Percentiles rank a stretch among this genome's conserved stretches.
phyloP scores from a whole-genome alignment of 2,888 invertebrate species.

The Holacanthella duospinosa region DNA sequence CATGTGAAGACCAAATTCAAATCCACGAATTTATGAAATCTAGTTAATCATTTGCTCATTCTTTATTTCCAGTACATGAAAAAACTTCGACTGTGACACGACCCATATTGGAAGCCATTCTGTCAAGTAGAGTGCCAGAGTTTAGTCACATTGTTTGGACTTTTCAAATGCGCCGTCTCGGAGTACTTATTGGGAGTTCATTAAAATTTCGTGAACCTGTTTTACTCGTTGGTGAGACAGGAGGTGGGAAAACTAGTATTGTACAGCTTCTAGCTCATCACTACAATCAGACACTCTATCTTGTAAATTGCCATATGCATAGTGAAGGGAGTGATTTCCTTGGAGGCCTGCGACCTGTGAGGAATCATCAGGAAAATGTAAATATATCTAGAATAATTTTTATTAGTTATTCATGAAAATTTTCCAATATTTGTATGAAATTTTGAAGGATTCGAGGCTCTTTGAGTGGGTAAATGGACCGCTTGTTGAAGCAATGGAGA shows the following conservation, averaged over 20 bases:
- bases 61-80: slow-evolving; percentile 38
- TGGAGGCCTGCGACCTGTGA: slow-evolving; percentile 83
- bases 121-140: slow-evolving; percentile 45
- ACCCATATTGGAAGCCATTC: slow-evolving; percentile 56
- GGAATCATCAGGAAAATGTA: slow-evolving; percentile 46
- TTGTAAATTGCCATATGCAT: slow-evolving; percentile 96
- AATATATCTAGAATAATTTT: neutral
- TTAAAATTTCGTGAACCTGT: slow-evolving; percentile 87
- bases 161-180: slow-evolving; percentile 64
- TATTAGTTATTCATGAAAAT: neutral
- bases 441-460: slow-evolving; percentile 45
- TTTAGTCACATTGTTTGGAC: slow-evolving; percentile 90
- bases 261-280: slow-evolving; percentile 76
- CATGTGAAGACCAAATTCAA: neutral
- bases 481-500: slow-evolving; percentile 76
- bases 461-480: slow-evolving; percentile 99
- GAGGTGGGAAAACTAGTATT: slow-evolving; percentile 93
- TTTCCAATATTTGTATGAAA: neutral
- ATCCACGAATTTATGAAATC: too few relatives aligned
- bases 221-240: slow-evolving; percentile 91
- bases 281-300: slow-evolving; percentile 55
- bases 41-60: slow-evolving; percentile 2
- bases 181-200: slow-evolving; percentile 61
- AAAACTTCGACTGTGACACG: slow-evolving; percentile 66
- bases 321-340: slow-evolving; percentile 97